Conservation (phyloP, 2,888 invertebrate species). For the Apoda limacodes region DNA sequence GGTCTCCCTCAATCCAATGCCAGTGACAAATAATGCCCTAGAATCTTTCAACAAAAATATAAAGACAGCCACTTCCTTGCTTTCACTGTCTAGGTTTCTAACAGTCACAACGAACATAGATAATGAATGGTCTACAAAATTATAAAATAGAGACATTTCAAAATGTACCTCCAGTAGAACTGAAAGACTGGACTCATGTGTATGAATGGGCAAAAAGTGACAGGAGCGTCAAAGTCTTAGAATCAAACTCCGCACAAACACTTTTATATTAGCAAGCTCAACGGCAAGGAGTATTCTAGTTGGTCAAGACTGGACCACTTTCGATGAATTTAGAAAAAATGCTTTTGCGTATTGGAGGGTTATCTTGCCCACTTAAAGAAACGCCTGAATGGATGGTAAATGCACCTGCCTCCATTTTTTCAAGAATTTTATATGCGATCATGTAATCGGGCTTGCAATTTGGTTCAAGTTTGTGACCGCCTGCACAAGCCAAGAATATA, state of each 20-base stretch:
- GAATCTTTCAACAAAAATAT: slow-evolving; percentile 15
- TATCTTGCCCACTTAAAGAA: too few species aligned
- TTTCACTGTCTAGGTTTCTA: slow-evolving; percentile 16
- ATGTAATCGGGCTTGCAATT: slow-evolving; percentile 5
- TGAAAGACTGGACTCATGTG: too few species aligned
- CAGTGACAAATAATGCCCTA: slow-evolving; percentile 12
- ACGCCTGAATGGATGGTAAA: slow-evolving; percentile 1
- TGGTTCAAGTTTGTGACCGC: slow-evolving; percentile 1
- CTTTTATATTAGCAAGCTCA: too few species aligned
- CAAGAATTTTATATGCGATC: slow-evolving; percentile 7
- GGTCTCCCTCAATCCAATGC: slow-evolving; percentile 10
- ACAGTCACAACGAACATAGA: slow-evolving; percentile 15
- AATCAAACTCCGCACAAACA: slow-evolving; percentile 3
- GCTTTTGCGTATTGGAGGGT: too few species aligned
- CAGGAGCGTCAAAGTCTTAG: slow-evolving; percentile 6
- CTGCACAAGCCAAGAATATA: slow-evolving; percentile 1
- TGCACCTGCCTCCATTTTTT: slow-evolving; percentile 8
- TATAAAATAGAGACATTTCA: slow-evolving; percentile 5
- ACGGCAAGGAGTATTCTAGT: too few species aligned
- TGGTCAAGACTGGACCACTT: too few species aligned
- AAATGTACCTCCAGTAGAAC: too few species aligned
- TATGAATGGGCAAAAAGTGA: slow-evolving; percentile 16
- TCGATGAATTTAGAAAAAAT: too few species aligned
- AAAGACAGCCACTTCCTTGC: slow-evolving; percentile 14
- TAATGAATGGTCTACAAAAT: slow-evolving; percentile 12